Evolutionary conservation across 2,888 invertebrate genomes (phyloP).

Genomic region (Athalia circularis): DNA sequence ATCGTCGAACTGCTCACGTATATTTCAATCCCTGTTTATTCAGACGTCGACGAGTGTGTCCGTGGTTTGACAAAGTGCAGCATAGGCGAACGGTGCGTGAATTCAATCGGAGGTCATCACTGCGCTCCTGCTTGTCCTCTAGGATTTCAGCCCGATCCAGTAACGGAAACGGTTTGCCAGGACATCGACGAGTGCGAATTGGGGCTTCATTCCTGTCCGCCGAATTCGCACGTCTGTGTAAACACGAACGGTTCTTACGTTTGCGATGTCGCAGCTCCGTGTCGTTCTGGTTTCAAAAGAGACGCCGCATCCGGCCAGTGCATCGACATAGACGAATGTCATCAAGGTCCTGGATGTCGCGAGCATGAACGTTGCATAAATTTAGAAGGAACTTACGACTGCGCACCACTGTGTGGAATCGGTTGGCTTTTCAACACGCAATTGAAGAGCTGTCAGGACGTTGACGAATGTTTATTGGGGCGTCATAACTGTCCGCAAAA

Average conservation of each 20-base stretch:
- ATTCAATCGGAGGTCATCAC: constrained; percentile 59
- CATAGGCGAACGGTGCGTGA: constrained; percentile 61
- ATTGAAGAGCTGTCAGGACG: constrained; percentile 73
- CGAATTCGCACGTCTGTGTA: constrained; percentile 55
- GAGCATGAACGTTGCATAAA: constrained; percentile 74
- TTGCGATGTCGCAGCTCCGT: constrained; percentile 51
- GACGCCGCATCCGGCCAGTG: constrained; percentile 55
- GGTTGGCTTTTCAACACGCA: constrained; percentile 66
- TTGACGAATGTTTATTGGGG: constrained; percentile 79
- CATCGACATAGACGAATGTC: constrained; percentile 78
- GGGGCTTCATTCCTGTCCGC: constrained; percentile 44
- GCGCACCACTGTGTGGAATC: constrained; percentile 65
- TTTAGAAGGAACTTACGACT: constrained; percentile 74
- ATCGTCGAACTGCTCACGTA: no score
- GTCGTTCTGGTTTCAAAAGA: constrained; percentile 35
- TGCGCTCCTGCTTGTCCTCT: constrained; percentile 60
- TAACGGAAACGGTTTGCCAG: constrained; percentile 50
- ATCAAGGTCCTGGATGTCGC: constrained; percentile 66
- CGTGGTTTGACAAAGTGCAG: constrained; percentile 70
- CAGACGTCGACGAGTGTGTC: constrained; percentile 75
- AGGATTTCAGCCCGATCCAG: constrained; percentile 63
- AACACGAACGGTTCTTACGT: constrained; percentile 64
- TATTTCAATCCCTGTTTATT: no score
- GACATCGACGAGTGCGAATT: constrained; percentile 43
- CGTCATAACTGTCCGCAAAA: constrained; percentile 67